phyloP scores from a whole-genome alignment of 2,113 vertebrate genomes.

The Dendrocopos noguchii region DNA sequence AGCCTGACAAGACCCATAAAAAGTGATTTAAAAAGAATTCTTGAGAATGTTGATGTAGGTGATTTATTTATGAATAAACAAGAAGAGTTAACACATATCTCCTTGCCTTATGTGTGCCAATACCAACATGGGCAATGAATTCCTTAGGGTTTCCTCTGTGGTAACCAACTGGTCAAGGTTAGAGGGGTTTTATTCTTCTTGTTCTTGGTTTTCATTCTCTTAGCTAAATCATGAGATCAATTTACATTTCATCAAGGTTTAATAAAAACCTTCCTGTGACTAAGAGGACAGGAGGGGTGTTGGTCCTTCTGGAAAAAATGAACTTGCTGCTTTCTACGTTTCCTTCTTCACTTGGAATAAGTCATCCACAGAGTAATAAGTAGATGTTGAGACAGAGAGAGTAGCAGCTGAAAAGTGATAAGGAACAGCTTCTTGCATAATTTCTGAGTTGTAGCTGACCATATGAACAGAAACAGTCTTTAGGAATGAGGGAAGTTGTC shows the following conservation, averaged over 20 bases:
- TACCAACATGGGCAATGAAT: slow-evolving; percentile 26
- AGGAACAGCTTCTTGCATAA: neutral
- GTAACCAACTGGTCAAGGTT: slow-evolving; percentile 58
- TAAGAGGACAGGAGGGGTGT: neutral
- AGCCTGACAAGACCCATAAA: neutral
- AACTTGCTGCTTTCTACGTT: neutral
- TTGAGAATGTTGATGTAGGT: neutral
- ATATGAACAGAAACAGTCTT: neutral
- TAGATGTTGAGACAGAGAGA: neutral
- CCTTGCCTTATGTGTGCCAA: slow-evolving; percentile 34
- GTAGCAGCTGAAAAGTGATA: neutral
- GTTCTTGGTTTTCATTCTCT: neutral
- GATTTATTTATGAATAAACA: neutral
- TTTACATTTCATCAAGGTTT: neutral
- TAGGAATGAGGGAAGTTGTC: neutral
- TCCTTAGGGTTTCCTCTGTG: slow-evolving; percentile 30
- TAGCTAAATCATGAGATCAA: neutral
- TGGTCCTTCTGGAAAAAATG: neutral
- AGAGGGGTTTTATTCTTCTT: neutral
- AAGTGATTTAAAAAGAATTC: neutral
- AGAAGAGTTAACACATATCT: neutral
- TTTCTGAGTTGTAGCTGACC: neutral
- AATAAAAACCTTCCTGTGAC: neutral
- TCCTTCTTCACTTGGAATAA: neutral
- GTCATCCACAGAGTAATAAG: neutral